Evolutionary conservation across 2,113 vertebrate species (phyloP).

Genomic region (Sphyrna mokarran): DNA sequence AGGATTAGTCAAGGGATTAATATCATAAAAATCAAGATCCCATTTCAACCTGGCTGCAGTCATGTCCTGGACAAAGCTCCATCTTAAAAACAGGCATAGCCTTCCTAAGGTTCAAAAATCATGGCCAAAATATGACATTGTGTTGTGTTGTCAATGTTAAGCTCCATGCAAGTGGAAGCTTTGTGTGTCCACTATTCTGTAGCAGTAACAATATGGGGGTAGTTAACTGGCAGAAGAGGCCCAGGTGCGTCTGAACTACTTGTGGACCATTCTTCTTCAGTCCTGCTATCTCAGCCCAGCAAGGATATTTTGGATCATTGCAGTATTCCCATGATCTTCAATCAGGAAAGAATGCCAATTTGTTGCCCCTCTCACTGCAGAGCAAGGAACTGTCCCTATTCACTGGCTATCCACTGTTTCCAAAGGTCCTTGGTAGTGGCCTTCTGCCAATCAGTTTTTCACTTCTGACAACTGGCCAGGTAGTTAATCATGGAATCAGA

Average conservation of each 20-base stretch:
- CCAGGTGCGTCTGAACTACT: background rate
- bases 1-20: background rate
- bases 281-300: background rate
- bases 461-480: background rate
- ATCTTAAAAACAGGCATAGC: background rate
- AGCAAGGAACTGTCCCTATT: background rate
- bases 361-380: too few species aligned
- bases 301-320: background rate
- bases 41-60: background rate
- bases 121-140: background rate
- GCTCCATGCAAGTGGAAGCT: background rate
- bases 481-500: background rate
- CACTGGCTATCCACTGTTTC: background rate
- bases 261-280: background rate
- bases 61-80: background rate
- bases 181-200: background rate
- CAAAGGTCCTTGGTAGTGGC: too few species aligned
- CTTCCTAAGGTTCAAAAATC: too few species aligned
- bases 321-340: background rate
- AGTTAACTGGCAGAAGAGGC: background rate
- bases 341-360: too few species aligned
- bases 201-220: background rate
- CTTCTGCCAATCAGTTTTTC: background rate
- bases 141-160: too few species aligned
- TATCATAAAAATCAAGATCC: background rate